These are phyloP conservation scores for Callipepla squamata DNA, from an alignment of 2,113 vertebrate species.

Conservation along the genomic window DNA sequence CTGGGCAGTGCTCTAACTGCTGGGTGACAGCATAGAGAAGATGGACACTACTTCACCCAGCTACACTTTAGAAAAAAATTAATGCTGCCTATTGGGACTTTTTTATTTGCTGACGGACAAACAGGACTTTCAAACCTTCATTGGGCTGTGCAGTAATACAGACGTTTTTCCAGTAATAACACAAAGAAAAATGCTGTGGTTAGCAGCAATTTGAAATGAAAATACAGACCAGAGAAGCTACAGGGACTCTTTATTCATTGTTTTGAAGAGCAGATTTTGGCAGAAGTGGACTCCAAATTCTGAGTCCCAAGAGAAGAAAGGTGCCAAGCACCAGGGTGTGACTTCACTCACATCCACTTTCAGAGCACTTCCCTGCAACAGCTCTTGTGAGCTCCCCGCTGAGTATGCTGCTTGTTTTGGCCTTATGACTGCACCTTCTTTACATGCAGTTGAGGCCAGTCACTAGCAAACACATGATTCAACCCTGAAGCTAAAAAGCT, in stretches of 20 bases:
- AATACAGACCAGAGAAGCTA: slow-evolving; percentile 2
- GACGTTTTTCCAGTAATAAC: slow-evolving; percentile 46
- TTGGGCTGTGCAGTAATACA: background rate
- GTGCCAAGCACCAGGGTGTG: background rate
- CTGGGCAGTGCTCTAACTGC: background rate
- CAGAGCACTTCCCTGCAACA: background rate
- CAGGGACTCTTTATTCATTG: slow-evolving; percentile 47
- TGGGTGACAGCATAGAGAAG: background rate
- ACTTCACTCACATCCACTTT: background rate
- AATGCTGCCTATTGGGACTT: background rate
- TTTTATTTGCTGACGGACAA: slow-evolving; percentile 13
- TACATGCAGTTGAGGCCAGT: background rate
- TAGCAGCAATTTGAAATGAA: slow-evolving; percentile 43
- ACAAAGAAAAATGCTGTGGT: slow-evolving; percentile 48
- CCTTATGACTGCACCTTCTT: background rate
- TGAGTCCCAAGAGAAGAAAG: background rate
- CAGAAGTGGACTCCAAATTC: slow-evolving; percentile 16
- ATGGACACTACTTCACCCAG: slow-evolving; percentile 4
- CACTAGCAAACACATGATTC: background rate
- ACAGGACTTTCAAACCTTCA: slow-evolving; percentile 21
- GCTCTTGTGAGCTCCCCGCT: background rate
- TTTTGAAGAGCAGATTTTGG: slow-evolving; percentile 38
- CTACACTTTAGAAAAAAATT: background rate
- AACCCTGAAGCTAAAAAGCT: background rate
- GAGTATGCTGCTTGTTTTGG: slow-evolving; percentile 1